Conservation (phyloP, 2,888 invertebrate genomes). For the Petrolisthes cinctipes region DNA sequence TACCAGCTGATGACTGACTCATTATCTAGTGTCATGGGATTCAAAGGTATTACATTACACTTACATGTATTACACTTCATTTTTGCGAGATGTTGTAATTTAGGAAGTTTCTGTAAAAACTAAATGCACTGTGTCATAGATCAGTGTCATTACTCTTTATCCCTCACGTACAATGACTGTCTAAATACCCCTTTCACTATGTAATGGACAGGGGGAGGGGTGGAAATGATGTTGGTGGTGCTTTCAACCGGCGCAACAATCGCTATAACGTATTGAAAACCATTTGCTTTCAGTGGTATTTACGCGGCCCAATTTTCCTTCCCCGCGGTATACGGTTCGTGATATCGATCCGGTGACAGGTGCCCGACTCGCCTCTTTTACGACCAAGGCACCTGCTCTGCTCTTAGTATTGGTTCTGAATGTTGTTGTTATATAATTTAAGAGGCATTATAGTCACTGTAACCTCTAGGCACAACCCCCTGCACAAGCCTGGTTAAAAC, state of each 20-base stretch:
- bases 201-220: background rate
- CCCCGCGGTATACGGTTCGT: background rate
- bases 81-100: no score
- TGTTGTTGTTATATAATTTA: background rate
- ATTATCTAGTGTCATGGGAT: no score
- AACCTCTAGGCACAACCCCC: no score
- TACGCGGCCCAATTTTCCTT: background rate
- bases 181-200: background rate
- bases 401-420: background rate
- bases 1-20: no score
- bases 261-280: background rate
- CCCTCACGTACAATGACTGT: background rate
- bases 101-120: no score
- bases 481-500: no score
- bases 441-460: background rate
- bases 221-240: no score
- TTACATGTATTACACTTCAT: no score
- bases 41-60: no score
- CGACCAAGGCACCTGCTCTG: slow-evolving; percentile 8
- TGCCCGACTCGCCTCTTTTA: background rate
- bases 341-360: slow-evolving; percentile 27
- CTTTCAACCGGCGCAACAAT: background rate
- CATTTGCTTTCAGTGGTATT: background rate
- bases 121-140: no score
- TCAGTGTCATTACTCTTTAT: background rate